These are phyloP conservation scores for Ursus arctos DNA, from an alignment of 2,113 vertebrate genomes.

Conservation along the genomic window DNA sequence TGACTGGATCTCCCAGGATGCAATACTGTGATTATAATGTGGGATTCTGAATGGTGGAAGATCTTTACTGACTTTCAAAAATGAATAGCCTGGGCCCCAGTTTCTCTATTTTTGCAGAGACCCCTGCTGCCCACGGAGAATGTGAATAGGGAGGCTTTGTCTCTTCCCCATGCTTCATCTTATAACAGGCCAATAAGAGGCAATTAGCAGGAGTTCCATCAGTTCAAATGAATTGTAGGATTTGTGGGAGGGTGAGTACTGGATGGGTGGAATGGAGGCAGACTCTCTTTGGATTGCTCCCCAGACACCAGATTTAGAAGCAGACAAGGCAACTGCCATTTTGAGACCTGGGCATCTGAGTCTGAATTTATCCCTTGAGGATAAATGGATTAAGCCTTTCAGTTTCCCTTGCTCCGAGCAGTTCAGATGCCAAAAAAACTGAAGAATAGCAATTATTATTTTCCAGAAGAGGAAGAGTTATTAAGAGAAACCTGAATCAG, in stretches of 20 bases:
- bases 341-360: constrained; percentile 2
- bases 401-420: not conserved
- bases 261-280: constrained; percentile 17
- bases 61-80: constrained; percentile 65
- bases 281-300: not conserved
- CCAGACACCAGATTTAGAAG: constrained; percentile 55
- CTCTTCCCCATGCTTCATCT: constrained; percentile 57
- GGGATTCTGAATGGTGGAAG: constrained; percentile 8
- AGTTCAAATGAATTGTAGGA: constrained; percentile 38
- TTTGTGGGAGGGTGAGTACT: constrained; percentile 15
- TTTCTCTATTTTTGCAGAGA: constrained; percentile 69
- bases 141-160: constrained; percentile 77
- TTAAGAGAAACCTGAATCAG: constrained; percentile 39
- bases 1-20: constrained; percentile 25
- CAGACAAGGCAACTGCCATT: not conserved
- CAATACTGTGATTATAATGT: constrained; percentile 36
- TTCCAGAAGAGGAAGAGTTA: not conserved
- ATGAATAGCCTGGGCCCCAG: constrained; percentile 41
- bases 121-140: constrained; percentile 62
- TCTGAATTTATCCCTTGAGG: not conserved
- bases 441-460: not conserved
- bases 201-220: constrained; percentile 69
- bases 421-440: not conserved
- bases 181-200: constrained; percentile 71
- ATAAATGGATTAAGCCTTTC: constrained; percentile 29